Percentiles rank a stretch among this genome's conserved stretches.
phyloP scores from a whole-genome alignment of 2,797 vertebrate species.

The Megaceryle alcyon region DNA sequence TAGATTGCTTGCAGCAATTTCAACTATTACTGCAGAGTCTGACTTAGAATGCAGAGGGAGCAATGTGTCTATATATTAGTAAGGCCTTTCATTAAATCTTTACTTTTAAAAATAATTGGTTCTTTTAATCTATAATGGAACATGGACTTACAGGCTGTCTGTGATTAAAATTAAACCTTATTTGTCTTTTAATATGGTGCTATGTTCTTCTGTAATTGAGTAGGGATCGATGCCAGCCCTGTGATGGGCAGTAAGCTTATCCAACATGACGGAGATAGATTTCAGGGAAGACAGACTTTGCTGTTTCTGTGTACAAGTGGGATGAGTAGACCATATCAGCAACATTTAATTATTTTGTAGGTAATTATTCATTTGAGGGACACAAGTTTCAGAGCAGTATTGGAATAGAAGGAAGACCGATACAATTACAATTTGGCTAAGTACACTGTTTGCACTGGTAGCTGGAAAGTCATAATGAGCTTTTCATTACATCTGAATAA shows the following conservation, averaged over 20 bases:
- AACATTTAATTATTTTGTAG: slow-evolving; percentile 83
- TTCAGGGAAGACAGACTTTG: slow-evolving; percentile 86
- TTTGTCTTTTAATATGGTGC: slow-evolving; percentile 81
- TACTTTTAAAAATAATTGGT: slow-evolving; percentile 78
- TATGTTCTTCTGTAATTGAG: slow-evolving; percentile 81
- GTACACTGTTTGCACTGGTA: slow-evolving; percentile 57
- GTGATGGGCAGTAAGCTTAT: slow-evolving; percentile 89
- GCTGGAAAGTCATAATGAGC: slow-evolving; percentile 72
- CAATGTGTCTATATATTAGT: slow-evolving; percentile 48
- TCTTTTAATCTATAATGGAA: slow-evolving; percentile 79
- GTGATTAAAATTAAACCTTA: slow-evolving; percentile 82
- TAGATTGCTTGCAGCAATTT: slow-evolving; percentile 30
- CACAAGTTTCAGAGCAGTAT: slow-evolving; percentile 73
- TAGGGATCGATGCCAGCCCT: slow-evolving; percentile 79
- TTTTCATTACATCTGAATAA: slow-evolving; percentile 75
- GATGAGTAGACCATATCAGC: slow-evolving; percentile 83
- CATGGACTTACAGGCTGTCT: slow-evolving; percentile 72
- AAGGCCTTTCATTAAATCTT: slow-evolving; percentile 72
- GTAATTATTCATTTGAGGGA: slow-evolving; percentile 82
- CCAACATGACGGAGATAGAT: slow-evolving; percentile 91
- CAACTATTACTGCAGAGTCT: slow-evolving; percentile 4
- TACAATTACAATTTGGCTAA: slow-evolving; percentile 76
- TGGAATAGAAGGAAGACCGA: slow-evolving; percentile 68
- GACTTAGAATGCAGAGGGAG: slow-evolving; percentile 53
- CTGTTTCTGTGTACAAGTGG: slow-evolving; percentile 85